Conservation (phyloP, 2,888 invertebrate species). For the Aporophyla lueneburgensis region DNA sequence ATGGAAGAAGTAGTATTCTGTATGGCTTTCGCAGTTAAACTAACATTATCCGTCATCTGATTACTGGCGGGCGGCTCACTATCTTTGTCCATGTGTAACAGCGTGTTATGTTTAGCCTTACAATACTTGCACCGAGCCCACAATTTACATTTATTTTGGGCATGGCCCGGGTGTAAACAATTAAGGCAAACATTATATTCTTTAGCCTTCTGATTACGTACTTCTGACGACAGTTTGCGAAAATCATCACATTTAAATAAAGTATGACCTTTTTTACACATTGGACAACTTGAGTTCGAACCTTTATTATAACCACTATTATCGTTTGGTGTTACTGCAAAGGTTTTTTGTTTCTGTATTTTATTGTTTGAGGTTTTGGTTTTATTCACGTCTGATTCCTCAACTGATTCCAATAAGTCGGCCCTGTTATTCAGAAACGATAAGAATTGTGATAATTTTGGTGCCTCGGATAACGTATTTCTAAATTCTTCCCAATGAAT, state of each 20-base stretch:
- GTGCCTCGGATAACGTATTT: conserved; percentile 11
- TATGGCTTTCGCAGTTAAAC: conserved; percentile 6
- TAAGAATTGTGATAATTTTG: conserved; percentile 8
- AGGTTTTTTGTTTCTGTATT: not conserved
- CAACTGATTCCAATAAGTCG: conserved; percentile 8
- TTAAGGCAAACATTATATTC: conserved; percentile 16
- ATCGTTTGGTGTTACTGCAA: conserved; percentile 12
- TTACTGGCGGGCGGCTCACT: conserved; percentile 7
- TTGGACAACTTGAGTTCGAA: conserved; percentile 6
- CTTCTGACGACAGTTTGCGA: conserved; percentile 5
- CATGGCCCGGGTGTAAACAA: too few species aligned
- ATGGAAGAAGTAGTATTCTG: conserved; percentile 35
- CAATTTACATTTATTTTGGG: too few species aligned
- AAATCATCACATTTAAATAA: conserved; percentile 18
- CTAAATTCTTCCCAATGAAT: conserved; percentile 5
- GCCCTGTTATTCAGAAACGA: conserved; percentile 10
- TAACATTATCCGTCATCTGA: conserved; percentile 8
- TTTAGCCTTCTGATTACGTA: conserved; percentile 12
- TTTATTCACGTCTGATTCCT: conserved; percentile 9
- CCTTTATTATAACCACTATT: not conserved
- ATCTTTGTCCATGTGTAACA: conserved; percentile 12
- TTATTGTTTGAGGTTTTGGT: conserved; percentile 10
- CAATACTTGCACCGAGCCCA: too few species aligned
- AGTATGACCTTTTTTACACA: conserved; percentile 10
- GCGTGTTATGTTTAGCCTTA: conserved; percentile 18